phyloP scores from a whole-genome alignment of 1,140 invertebrate genomes.

The Aethina tumida region DNA sequence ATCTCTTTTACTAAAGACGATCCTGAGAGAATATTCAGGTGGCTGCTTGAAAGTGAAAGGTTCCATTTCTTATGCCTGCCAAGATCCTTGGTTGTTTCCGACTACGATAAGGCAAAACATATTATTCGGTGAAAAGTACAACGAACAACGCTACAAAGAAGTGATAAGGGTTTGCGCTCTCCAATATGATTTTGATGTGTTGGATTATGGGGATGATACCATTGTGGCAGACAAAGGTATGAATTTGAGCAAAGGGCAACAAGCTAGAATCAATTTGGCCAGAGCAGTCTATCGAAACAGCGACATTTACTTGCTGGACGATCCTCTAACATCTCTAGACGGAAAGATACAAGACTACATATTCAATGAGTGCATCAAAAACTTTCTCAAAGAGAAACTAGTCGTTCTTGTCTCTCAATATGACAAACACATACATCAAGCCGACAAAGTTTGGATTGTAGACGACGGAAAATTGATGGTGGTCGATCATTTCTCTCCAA shows the following conservation, averaged over 20 bases:
- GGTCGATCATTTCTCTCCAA: too few species aligned
- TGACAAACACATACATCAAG: conserved; percentile 69
- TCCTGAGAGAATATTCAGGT: conserved; percentile 59
- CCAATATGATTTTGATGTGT: conserved; percentile 56
- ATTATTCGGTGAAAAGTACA: conserved; percentile 42
- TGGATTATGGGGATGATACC: conserved; percentile 63
- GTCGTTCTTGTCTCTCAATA: conserved; percentile 72
- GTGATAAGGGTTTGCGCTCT: conserved; percentile 53
- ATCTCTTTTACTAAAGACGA: conserved; percentile 57
- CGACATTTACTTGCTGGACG: conserved; percentile 72
- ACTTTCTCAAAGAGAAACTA: conserved; percentile 59
- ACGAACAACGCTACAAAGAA: conserved; percentile 29
- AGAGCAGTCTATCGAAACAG: conserved; percentile 70
- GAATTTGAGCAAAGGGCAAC: conserved; percentile 75
- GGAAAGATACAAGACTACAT: conserved; percentile 72
- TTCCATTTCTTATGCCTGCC: conserved; percentile 64
- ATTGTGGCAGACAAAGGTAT: conserved; percentile 73
- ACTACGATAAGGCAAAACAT: conserved; percentile 53
- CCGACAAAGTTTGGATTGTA: conserved; percentile 55
- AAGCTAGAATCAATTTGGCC: conserved; percentile 80
- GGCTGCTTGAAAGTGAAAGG: conserved; percentile 47
- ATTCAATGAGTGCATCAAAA: conserved; percentile 61
- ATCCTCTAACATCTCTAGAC: conserved; percentile 75
- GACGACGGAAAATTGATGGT: conserved; percentile 49
- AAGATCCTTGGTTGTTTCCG: conserved; percentile 69